A percentile compares a stretch with the other conserved stretches of the same genome.
phyloP scores from a whole-genome alignment of 2,797 vertebrate genomes.

The Spinus pinus region DNA sequence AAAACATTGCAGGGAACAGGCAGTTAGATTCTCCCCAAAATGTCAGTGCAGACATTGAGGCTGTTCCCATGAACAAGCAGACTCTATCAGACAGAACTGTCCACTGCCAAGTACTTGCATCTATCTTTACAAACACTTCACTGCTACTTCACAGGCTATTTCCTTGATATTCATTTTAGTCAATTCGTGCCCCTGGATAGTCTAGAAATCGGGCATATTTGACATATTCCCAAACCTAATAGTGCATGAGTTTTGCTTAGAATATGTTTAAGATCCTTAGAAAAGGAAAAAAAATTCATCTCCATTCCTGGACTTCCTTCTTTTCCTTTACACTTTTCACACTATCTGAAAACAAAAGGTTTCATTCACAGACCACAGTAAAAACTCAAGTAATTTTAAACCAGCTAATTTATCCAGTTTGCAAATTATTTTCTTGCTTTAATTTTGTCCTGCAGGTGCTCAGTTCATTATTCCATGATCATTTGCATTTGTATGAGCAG shows the following conservation, averaged over 20 bases:
- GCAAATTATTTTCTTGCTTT: not conserved
- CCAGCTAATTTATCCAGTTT: not conserved
- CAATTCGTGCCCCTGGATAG: not conserved
- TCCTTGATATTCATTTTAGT: not conserved
- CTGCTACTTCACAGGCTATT: not conserved
- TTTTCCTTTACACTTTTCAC: not conserved
- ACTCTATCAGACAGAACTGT: not conserved
- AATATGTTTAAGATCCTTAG: not conserved
- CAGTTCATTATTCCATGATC: not conserved
- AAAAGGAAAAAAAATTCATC: not conserved
- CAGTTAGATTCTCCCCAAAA: not conserved
- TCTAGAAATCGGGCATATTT: not conserved
- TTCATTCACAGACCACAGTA: not conserved
- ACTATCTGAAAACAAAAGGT: not conserved
- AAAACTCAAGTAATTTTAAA: not conserved
- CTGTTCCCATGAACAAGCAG: not conserved
- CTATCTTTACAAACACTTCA: not conserved
- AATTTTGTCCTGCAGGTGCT: slow-evolving; percentile 16
- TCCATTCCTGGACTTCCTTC: not conserved
- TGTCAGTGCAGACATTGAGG: not conserved
- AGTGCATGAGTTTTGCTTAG: not conserved
- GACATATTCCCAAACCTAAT: not conserved
- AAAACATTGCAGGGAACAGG: not conserved
- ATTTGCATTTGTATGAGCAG: slow-evolving; percentile 45
- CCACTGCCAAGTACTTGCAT: not conserved